Evolutionary conservation across 2,888 invertebrate genomes (phyloP).

Genomic region (Eumerus sabulonum): DNA sequence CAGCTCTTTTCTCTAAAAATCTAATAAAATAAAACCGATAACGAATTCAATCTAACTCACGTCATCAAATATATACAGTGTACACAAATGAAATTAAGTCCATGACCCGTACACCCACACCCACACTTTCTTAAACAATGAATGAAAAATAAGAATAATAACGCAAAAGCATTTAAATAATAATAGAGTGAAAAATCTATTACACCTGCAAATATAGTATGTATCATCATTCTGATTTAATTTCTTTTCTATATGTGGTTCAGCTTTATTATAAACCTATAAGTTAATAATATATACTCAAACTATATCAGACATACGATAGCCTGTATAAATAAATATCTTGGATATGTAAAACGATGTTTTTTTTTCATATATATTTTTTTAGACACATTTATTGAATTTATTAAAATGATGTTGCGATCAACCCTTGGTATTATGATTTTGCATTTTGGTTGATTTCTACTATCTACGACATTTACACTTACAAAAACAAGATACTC

Average conservation of each 20-base stretch:
- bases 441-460: slow-evolving; percentile 63
- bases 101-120: slow-evolving; percentile 16
- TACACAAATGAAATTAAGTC: slow-evolving; percentile 9
- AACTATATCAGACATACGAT: slow-evolving; percentile 43
- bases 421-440: slow-evolving; percentile 4
- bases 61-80: slow-evolving; percentile 27
- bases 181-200: not conserved
- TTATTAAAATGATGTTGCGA: slow-evolving; percentile 26
- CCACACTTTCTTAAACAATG: slow-evolving; percentile 44
- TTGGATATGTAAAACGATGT: slow-evolving; percentile 56
- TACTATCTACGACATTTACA: slow-evolving; percentile 14
- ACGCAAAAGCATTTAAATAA: slow-evolving; percentile 33
- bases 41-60: slow-evolving; percentile 12
- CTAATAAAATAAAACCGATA: slow-evolving; percentile 20
- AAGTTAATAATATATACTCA: slow-evolving; percentile 36
- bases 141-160: slow-evolving; percentile 38
- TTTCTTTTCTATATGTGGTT: slow-evolving; percentile 80
- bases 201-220: slow-evolving; percentile 63
- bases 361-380: slow-evolving; percentile 52
- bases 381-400: no score
- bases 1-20: slow-evolving; percentile 3
- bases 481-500: slow-evolving; percentile 10
- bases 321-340: slow-evolving; percentile 58
- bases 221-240: slow-evolving; percentile 79
- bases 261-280: slow-evolving; percentile 77